Conservation (phyloP, 2,797 vertebrate genomes). For the Rhodeus uyekii region DNA sequence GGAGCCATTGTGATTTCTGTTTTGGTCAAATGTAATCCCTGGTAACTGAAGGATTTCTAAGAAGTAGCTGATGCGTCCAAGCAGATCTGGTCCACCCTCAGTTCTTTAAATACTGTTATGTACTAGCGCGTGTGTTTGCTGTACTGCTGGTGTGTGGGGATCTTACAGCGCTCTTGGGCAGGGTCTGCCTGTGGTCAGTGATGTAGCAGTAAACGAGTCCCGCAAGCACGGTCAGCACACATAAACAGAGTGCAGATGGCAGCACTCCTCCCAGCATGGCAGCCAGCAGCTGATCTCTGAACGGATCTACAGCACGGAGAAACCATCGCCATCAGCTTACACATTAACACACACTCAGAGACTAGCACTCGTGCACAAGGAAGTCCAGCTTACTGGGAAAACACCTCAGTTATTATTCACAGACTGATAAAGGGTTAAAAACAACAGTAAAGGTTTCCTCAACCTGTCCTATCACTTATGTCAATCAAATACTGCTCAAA, state of each 20-base stretch:
- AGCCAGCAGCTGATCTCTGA: conserved; percentile 42
- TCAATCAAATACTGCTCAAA: neutral
- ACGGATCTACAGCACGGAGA: conserved; percentile 43
- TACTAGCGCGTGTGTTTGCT: neutral
- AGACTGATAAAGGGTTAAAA: neutral
- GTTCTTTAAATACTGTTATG: neutral
- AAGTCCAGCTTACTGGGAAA: conserved; percentile 37
- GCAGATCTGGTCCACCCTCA: no score
- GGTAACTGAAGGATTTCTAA: no score
- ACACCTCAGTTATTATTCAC: neutral
- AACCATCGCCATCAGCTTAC: neutral
- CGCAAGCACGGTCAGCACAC: conserved; percentile 41
- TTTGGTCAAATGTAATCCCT: no score
- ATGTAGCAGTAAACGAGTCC: conserved; percentile 57
- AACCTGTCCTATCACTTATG: neutral
- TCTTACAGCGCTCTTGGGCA: conserved; percentile 55
- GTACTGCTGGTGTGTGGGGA: neutral
- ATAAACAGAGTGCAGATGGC: conserved; percentile 51
- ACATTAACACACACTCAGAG: neutral
- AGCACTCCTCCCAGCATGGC: conserved; percentile 52
- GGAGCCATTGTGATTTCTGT: no score
- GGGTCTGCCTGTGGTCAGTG: conserved; percentile 50
- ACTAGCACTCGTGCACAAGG: conserved; percentile 9
- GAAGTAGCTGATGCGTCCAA: neutral
- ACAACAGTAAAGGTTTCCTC: neutral